These are phyloP conservation scores for Scyliorhinus canicula DNA, from an alignment of 2,797 vertebrate species.

Conservation along the genomic window DNA sequence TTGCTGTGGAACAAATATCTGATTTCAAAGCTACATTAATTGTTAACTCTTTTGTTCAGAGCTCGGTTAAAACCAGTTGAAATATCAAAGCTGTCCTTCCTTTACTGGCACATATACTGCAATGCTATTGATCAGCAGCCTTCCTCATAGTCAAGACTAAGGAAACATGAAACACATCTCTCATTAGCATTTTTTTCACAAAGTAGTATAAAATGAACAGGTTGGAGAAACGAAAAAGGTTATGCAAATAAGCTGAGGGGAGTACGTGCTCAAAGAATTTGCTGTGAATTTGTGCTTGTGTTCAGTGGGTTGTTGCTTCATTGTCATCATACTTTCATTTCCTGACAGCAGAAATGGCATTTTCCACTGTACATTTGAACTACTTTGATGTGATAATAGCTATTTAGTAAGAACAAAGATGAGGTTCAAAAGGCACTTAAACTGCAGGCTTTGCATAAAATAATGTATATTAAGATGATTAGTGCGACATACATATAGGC, in stretches of 20 bases:
- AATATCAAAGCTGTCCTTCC: conserved; percentile 35
- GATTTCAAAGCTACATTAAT: conserved; percentile 49
- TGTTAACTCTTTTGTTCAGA: conserved; percentile 42
- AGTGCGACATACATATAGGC: background rate
- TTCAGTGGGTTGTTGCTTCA: background rate
- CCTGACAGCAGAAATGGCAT: background rate
- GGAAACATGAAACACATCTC: background rate
- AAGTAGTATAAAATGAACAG: background rate
- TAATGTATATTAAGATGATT: conserved; percentile 9
- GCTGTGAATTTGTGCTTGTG: background rate
- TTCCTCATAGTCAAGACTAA: conserved; percentile 16
- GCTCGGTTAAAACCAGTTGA: conserved; percentile 44
- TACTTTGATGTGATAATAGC: conserved; percentile 11
- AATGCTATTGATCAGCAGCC: background rate
- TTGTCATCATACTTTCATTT: background rate
- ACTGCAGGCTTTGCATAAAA: background rate
- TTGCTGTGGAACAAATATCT: conserved; percentile 44
- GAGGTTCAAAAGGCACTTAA: background rate
- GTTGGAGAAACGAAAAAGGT: background rate
- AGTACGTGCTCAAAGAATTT: background rate
- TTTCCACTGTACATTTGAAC: background rate
- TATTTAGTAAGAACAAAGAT: conserved; percentile 9
- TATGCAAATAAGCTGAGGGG: background rate
- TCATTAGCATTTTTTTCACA: background rate
- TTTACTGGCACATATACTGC: background rate